Percentiles rank a stretch among this genome's conserved stretches.
Evolutionary conservation across 2,888 invertebrate species (phyloP).

Genomic region (Hydrotaea cyrtoneurina): DNA sequence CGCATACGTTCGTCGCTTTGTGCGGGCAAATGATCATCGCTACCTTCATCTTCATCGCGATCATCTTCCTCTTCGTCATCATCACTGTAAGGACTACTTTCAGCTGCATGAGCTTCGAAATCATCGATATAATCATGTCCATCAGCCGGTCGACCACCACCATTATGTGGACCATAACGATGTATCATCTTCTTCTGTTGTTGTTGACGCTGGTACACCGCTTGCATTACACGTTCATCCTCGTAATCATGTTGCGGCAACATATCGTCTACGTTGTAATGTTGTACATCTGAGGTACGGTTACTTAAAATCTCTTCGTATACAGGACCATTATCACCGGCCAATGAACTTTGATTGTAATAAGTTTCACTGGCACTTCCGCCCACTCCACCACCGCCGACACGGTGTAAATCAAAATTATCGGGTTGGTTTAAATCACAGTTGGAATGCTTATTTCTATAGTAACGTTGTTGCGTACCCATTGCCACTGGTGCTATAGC

Average conservation of each 20-base stretch:
- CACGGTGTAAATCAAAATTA: conserved; percentile 65
- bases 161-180: conserved; percentile 67
- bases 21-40: conserved; percentile 73
- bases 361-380: conserved; percentile 72
- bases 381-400: conserved; percentile 65
- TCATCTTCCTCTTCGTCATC: conserved; percentile 74
- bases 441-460: conserved; percentile 80
- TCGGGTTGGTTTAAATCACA: conserved; percentile 74
- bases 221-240: conserved; percentile 70
- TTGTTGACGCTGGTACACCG: conserved; percentile 70
- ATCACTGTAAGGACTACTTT: conserved; percentile 71
- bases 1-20: conserved; percentile 79
- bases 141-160: conserved; percentile 55
- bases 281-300: conserved; percentile 78
- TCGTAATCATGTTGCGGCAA: conserved; percentile 72
- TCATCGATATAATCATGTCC: conserved; percentile 72
- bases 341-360: conserved; percentile 75
- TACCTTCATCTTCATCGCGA: conserved; percentile 74
- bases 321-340: conserved; percentile 76
- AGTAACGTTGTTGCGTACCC: conserved; percentile 73
- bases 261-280: conserved; percentile 76
- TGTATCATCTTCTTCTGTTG: conserved; percentile 71
- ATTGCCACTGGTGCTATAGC: conserved; percentile 54
- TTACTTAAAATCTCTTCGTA: conserved; percentile 80
- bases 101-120: conserved; percentile 73